Evolutionary conservation across 1,140 invertebrate species (phyloP), one percentile per base, ranked within the genome.

Genomic region (Drosophila cardini): DNA sequence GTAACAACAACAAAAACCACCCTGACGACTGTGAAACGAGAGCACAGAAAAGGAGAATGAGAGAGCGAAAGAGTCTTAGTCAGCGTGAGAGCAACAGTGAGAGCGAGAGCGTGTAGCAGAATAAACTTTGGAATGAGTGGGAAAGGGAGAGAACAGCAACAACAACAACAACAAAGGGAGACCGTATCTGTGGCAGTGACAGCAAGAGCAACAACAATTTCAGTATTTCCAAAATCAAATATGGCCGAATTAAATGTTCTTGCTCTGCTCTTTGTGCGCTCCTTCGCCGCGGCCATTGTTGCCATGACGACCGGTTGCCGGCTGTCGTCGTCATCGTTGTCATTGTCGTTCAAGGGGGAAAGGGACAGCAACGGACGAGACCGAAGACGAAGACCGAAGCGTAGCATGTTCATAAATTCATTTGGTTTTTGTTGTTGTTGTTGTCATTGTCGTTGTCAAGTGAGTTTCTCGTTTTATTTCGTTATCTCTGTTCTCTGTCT

Each of bases 201-300:
- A 87, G 16, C 42, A 46, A 30, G n/a, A n/a, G n/a, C 63, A 68
- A 70, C 67, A 75, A 73, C 70, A 73, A 68, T 73, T 72, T 57
- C 36, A 62, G 71, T 68, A 89, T 90, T 87, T 89, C 84, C 84
- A 89, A 89, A 89, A 89, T 90, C 84, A 89, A 89, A 89, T 85
- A 89, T 89, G 84, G 84, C 84, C 85, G 84, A 89, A 89, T 89
- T 89, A 89, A 84, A 80, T 89, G 64, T 80, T 89, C 61, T 78
- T 74, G 62, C 61, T 83, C 48, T 89, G 67, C 68, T 40, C 74
- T 90, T 89, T 89, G 77, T 69, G 21, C 67, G 70, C 80, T 89
- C 84, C 85, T 87, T 87, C 84, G 84, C 55, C 60, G 67, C 84
- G 85, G 84, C 84, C 84, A 89, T 89, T 84, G 85, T 89, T 87